Base-by-base conservation (phyloP, 2,888 invertebrate genomes). In the Synergus gifuensis region DNA sequence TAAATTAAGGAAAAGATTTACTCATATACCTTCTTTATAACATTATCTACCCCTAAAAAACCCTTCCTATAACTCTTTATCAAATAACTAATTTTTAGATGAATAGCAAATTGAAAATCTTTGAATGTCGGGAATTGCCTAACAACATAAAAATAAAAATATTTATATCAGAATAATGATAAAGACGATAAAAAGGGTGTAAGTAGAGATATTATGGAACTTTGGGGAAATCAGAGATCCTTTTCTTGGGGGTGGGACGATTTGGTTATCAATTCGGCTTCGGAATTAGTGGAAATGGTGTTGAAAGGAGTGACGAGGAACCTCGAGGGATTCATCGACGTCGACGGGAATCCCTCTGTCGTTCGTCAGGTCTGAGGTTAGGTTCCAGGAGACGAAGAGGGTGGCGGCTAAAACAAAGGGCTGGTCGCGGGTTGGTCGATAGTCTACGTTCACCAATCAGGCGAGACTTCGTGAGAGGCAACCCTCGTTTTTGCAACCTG, bases 371-470 rank as follows among this genome's bases (percentile, higher is more conserved):
- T 80, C 79, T 76, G 82, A 85, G 85, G 86, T 85, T 86, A 85
- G 83, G 83, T 83, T 82, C 77, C 77, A 76, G 79, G 80, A 77
- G 49, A 76, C 18, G 82, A 77, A 78, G 28, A 77, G 77, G 90
- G 88, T 89, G 90, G 89, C 88, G 90, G 90, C 89, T 91, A 90
- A 92, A 91, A 91, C 91, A 92, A 92, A 91, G 89, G 88, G 89
- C 87, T 84, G 90, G 87, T 89, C 89, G 89, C 88, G 88, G 91
- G 91, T 90, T 92, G 92, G 92, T 92, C 92, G 92, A 92, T 92
- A 92, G 91, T 90, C 89, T 88, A 87, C 87, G 85, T 88, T 89
- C 91, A 90, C 92, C 92, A 92, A 92, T 92, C 91, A 89, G 91
- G 89, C 91, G 90, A 90, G 90, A 89, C 86, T 86, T 85, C 82